phyloP scores from a whole-genome alignment of 2,888 invertebrate species.

The Epirrhoe tristata region DNA sequence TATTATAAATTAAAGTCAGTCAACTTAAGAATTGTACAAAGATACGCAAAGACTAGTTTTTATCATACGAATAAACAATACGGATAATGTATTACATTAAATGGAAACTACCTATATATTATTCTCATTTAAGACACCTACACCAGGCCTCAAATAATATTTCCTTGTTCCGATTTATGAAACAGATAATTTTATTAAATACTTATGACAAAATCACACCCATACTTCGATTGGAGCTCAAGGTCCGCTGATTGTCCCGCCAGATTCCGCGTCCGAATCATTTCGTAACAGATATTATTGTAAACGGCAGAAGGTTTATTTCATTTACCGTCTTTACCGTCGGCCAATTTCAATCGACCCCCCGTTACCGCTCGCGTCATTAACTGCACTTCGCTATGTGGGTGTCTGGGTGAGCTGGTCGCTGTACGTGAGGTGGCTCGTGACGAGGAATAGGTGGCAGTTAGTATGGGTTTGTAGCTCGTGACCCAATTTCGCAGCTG shows the following conservation, averaged over 20 bases:
- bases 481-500: slow-evolving; percentile 85
- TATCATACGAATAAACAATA: too few species aligned
- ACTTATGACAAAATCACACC: slow-evolving; percentile 19
- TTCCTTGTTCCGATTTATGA: slow-evolving; percentile 2
- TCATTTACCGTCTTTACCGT: slow-evolving; percentile 67
- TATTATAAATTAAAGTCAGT: too few species aligned
- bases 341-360: slow-evolving; percentile 55
- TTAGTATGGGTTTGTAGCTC: slow-evolving; percentile 57
- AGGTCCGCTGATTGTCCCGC: slow-evolving; percentile 47
- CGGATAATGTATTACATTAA: background rate
- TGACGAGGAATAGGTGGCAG: slow-evolving; percentile 34
- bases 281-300: slow-evolving; percentile 67
- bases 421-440: slow-evolving; percentile 74
- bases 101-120: too few species aligned
- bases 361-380: slow-evolving; percentile 53
- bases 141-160: background rate
- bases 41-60: too few species aligned
- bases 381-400: slow-evolving; percentile 43
- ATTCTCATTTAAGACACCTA: background rate
- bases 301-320: slow-evolving; percentile 73
- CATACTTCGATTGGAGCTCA: slow-evolving; percentile 42
- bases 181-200: slow-evolving; percentile 1
- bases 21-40: too few species aligned
- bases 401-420: slow-evolving; percentile 66
- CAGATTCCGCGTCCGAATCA: slow-evolving; percentile 64